A percentile compares a stretch with the other conserved stretches of the same genome.
phyloP scores from a whole-genome alignment of 2,113 vertebrate genomes.

The Miniopterus natalensis region DNA sequence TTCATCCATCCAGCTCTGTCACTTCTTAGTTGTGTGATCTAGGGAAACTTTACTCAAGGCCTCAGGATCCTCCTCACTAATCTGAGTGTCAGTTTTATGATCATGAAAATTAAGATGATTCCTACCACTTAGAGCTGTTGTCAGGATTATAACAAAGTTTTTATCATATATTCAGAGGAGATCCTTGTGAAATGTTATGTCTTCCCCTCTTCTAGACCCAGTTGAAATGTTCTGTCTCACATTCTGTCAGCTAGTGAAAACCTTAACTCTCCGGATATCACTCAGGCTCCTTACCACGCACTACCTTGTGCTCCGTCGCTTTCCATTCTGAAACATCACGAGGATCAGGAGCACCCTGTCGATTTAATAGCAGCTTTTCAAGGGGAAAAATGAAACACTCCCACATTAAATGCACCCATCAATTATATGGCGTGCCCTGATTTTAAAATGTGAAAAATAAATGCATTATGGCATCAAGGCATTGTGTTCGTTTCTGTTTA shows the following conservation, averaged over 20 bases:
- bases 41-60: background rate
- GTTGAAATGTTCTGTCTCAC: background rate
- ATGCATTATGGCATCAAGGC: background rate
- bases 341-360: background rate
- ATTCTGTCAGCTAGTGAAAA: background rate
- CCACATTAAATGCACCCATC: background rate
- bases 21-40: background rate
- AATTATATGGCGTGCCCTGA: background rate
- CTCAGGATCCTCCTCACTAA: background rate
- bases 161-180: background rate
- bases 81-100: background rate
- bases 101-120: background rate
- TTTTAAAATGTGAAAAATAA: constrained; percentile 55
- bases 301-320: background rate
- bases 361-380: background rate
- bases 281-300: background rate
- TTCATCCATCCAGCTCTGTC: background rate
- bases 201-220: background rate
- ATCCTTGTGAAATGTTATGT: background rate
- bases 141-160: background rate
- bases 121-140: background rate
- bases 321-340: background rate
- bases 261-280: background rate
- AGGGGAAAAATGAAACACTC: background rate
- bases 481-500: background rate